Evolutionary conservation across 2,888 invertebrate genomes (phyloP), one percentile per base, ranked within the genome.

Genomic region (Clanis bilineata): DNA sequence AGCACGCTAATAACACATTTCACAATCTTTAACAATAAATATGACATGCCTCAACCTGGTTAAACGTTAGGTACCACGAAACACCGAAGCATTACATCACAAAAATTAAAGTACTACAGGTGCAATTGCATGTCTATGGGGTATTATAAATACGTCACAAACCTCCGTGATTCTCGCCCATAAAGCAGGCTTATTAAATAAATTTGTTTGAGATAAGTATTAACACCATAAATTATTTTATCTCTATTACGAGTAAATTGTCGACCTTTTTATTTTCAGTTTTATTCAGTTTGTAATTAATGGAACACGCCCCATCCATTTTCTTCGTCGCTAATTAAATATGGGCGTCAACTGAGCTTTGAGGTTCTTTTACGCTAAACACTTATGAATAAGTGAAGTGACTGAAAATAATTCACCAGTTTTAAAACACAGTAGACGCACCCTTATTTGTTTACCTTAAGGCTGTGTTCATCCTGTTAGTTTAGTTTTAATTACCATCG

Each of bases 81-180:
- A 80, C 75, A 77, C 79, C 77, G 80, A 84, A 84, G 83, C 76
- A 76, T 71, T 72, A 76, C 74, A 76, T 76, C 76, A 73, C 63
- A 66, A 64, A 32, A 70, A 67, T 74, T 72, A 68, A 72, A 76
- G 63, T 66, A 58, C 60, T 70, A 66, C 67, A 62, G 64, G 68
- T 77, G 70, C 75, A 76, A 76, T 82, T 74, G 82, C 84, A 80
- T 84, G 85, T 77, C 77, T 72, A 71, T 73, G 66, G 73, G 69
- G 71, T 80, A 83, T 85, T 82, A 81, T 77, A 25, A 51, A 38
- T 25, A 51, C 38, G 51, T 51, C 25, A 58, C 32, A 39, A 36
- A 39, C 39, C 12, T 71, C 69, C 73, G 71, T 74, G 72, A 69
- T 71, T 64, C 61, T 62, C 38, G 59, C 56, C 63, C 65, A 71